Evolutionary conservation across 2,797 vertebrate species (phyloP).

Genomic region (Neostethus bicornis): DNA sequence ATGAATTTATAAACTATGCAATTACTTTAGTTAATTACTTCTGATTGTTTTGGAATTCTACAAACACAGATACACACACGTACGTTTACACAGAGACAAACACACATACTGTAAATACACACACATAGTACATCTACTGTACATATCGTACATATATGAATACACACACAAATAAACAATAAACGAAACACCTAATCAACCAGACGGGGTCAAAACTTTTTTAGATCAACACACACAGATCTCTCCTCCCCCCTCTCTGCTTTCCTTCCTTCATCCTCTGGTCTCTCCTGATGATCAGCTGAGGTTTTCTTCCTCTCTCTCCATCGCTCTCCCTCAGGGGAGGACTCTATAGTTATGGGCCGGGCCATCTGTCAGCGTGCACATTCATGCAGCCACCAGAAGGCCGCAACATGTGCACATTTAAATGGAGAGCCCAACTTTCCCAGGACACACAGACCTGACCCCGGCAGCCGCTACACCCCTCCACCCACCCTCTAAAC

Average conservation of each 20-base stretch:
- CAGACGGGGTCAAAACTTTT: too few relatives aligned
- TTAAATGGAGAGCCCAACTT: conserved; percentile 83
- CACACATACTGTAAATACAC: too few relatives aligned
- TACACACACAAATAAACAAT: too few relatives aligned
- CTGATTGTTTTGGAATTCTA: too few relatives aligned
- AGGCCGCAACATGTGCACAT: conserved; percentile 84
- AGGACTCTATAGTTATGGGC: conserved; percentile 81
- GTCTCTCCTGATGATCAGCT: conserved; percentile 17
- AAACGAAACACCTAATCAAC: too few relatives aligned
- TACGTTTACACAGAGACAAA: too few relatives aligned
- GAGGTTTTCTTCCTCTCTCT: conserved; percentile 23
- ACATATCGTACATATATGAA: too few relatives aligned
- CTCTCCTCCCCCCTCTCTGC: conserved; percentile 16
- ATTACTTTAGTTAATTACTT: too few relatives aligned
- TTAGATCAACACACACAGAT: too few relatives aligned
- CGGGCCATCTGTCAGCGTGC: conserved; percentile 79
- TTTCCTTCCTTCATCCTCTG: conserved; percentile 15
- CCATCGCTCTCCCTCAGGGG: conserved; percentile 46
- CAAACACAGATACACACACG: too few relatives aligned
- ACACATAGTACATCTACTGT: too few relatives aligned
- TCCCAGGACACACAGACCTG: conserved; percentile 83
- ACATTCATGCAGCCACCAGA: conserved; percentile 82
- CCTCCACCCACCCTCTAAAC: conserved; percentile 34
- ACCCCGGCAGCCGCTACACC: conserved; percentile 75
- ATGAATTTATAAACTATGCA: too few relatives aligned